These are phyloP conservation scores for Atrichornis clamosus DNA, from an alignment of 2,113 vertebrate genomes.

Conservation along the genomic window DNA sequence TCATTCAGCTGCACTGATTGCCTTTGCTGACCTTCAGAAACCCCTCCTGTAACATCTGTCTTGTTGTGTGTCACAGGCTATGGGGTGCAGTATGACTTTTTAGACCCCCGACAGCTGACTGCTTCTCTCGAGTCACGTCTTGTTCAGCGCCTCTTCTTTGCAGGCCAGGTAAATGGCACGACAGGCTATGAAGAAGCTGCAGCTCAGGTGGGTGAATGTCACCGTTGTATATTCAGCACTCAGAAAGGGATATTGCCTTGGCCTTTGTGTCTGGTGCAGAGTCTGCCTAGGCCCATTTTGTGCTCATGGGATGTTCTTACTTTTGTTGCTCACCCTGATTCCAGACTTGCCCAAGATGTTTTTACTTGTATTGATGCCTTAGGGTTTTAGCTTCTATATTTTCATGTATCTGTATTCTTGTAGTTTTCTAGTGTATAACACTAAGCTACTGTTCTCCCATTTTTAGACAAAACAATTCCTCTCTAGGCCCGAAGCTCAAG, in stretches of 20 bases:
- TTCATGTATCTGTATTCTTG: too few relatives aligned
- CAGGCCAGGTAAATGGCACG: constrained; percentile 95
- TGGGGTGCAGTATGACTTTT: constrained; percentile 93
- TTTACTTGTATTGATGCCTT: not conserved
- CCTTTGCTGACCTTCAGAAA: not conserved
- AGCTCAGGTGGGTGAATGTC: constrained; percentile 79
- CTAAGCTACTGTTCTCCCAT: too few relatives aligned
- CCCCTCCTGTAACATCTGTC: not conserved
- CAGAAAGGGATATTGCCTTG: not conserved
- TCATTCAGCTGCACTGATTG: not conserved
- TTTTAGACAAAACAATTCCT: too few relatives aligned
- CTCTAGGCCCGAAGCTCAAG: too few relatives aligned
- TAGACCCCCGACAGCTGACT: constrained; percentile 90
- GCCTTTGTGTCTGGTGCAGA: not conserved
- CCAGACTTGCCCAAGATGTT: not conserved
- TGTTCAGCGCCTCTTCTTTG: constrained; percentile 90
- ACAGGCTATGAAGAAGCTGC: constrained; percentile 98
- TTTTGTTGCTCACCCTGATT: not conserved
- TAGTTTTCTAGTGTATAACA: too few relatives aligned
- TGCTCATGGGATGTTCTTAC: not conserved
- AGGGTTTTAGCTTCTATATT: too few relatives aligned
- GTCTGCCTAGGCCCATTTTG: not conserved
- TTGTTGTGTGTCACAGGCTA: constrained; percentile 78
- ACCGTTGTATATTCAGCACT: accelerated
- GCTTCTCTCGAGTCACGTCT: constrained; percentile 83